Conservation (phyloP, 2,888 invertebrate genomes). For the Harpalus rufipes region DNA sequence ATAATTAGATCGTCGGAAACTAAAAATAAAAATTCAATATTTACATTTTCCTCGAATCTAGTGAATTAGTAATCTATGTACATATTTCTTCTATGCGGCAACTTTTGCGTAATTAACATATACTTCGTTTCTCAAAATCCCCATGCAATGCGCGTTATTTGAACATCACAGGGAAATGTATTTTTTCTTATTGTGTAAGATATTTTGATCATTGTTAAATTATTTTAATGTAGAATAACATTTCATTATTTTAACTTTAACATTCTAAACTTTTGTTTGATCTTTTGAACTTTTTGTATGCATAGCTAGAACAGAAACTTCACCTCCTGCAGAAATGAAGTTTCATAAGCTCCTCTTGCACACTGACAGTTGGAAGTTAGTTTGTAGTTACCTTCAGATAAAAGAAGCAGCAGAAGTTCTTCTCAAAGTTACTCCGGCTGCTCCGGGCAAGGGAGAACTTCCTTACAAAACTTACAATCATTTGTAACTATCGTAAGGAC, state of each 20-base stretch:
- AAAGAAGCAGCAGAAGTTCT: not conserved
- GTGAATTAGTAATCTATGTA: too few relatives aligned
- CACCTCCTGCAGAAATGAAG: not conserved
- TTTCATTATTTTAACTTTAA: too few relatives aligned
- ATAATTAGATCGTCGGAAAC: too few relatives aligned
- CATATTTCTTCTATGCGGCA: too few relatives aligned
- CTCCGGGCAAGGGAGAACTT: not conserved
- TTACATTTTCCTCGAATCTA: too few relatives aligned
- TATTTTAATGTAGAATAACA: too few relatives aligned
- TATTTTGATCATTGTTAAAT: too few relatives aligned
- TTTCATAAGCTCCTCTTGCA: not conserved
- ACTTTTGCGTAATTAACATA: too few relatives aligned
- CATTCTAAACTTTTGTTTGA: too few relatives aligned
- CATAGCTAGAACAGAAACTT: not conserved
- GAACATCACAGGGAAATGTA: too few relatives aligned
- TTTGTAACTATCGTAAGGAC: not conserved
- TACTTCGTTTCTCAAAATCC: not conserved
- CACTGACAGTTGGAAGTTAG: not conserved
- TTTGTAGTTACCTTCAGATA: not conserved
- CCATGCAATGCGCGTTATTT: not conserved
- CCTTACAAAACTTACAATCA: not conserved
- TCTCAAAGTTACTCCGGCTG: not conserved
- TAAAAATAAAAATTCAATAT: too few relatives aligned
- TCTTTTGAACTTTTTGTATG: not conserved
- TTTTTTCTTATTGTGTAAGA: too few relatives aligned